Conservation (phyloP, 2,888 invertebrate genomes). For the Alloplasta piceator region DNA sequence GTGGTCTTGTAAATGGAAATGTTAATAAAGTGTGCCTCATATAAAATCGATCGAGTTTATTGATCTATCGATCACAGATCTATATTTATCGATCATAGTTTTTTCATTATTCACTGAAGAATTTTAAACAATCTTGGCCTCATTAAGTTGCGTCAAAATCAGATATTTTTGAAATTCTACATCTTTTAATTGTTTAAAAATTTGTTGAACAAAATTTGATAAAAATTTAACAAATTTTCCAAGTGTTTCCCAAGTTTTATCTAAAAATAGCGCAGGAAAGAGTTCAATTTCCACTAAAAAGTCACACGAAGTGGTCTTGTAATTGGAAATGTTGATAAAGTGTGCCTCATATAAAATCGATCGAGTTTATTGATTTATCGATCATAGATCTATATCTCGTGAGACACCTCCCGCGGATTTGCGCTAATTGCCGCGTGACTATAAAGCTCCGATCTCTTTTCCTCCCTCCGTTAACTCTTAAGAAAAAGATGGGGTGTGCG, state of each 20-base stretch:
- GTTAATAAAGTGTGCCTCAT: background rate
- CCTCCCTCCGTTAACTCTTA: background rate
- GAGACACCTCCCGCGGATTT: constrained; percentile 34
- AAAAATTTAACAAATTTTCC: too few species aligned
- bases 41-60: background rate
- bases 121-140: too few species aligned
- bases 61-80: constrained; percentile 30
- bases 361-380: constrained; percentile 19
- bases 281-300: too few species aligned
- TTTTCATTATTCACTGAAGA: too few species aligned
- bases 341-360: background rate
- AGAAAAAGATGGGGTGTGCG: background rate
- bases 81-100: too few species aligned
- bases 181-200: too few species aligned
- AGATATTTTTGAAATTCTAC: too few species aligned
- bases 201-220: too few species aligned
- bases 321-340: background rate
- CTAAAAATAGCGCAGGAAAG: too few species aligned
- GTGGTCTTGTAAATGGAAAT: background rate
- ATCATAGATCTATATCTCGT: constrained; percentile 20
- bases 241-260: too few species aligned
- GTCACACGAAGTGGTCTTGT: too few species aligned
- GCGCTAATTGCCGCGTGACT: constrained; percentile 68
- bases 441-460: constrained; percentile 36
- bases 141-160: too few species aligned